phyloP scores from a whole-genome alignment of 64 coral and sea anemone species.

The Cladopsammia gracilis region DNA sequence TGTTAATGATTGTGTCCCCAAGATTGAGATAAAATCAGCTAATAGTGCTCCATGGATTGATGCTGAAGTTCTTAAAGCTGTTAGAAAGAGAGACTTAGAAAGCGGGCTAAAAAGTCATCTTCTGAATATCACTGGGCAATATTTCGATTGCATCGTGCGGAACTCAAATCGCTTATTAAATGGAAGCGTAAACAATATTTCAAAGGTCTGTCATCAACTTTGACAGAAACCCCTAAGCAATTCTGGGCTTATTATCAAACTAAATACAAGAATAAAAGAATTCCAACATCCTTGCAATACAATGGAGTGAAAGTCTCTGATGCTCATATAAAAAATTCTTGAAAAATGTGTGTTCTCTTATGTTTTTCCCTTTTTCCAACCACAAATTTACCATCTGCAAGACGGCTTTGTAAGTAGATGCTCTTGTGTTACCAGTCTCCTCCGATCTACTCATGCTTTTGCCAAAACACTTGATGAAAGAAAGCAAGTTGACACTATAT shows the following conservation, averaged over 20 bases:
- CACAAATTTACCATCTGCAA: constrained; percentile 10
- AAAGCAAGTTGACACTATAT: background rate
- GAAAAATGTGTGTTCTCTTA: constrained; percentile 40
- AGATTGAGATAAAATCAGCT: constrained; percentile 34
- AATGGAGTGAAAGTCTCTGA: constrained; percentile 42
- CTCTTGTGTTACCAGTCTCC: background rate
- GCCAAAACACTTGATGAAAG: constrained; percentile 5
- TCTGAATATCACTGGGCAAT: too few relatives aligned
- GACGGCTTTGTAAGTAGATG: constrained; percentile 27
- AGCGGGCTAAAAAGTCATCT: too few relatives aligned
- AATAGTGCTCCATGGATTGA: constrained; percentile 58
- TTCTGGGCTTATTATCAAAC: constrained; percentile 59
- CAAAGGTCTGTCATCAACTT: background rate
- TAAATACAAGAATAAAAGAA: constrained; percentile 61
- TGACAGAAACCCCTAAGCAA: constrained; percentile 41
- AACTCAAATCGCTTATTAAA: too few relatives aligned
- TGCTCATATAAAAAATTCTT: constrained; percentile 30
- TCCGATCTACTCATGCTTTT: background rate
- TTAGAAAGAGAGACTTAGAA: too few relatives aligned
- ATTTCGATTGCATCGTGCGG: too few relatives aligned
- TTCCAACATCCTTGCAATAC: constrained; percentile 22
- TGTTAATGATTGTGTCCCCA: constrained; percentile 44
- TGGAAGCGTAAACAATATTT: too few relatives aligned
- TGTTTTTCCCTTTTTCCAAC: constrained; percentile 42
- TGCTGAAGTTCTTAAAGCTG: constrained; percentile 44